Evolutionary conservation across 2,888 invertebrate species (phyloP), one percentile per base, ranked within the genome.

Genomic region (Leptura quadrifasciata): DNA sequence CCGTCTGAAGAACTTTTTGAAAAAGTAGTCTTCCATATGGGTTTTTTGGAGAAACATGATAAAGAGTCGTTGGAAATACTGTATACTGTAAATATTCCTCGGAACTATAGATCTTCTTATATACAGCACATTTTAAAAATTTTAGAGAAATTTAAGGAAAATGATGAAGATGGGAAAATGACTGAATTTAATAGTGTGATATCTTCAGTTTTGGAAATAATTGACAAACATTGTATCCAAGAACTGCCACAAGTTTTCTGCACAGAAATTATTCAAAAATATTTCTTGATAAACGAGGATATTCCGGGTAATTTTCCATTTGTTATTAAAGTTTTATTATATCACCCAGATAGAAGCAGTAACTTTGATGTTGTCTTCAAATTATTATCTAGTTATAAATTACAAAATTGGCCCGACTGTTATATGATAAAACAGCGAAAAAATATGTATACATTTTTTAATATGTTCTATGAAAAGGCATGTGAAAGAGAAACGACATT

Each of bases 371-470:
- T 47, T 47, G 47, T 70, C 47, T 70, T 70, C 18, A 39, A 70
- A 20, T n/a, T 70, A 27, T 10, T 70, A 15, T 58, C 60, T 6
- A 39, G 47, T 39, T 70, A 70, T 24, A 70, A 70, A 17, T 60
- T 17, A 24, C 17, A 39, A 21, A 20, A 5, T 24, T 70, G 70
- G 70, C 31, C n/a, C 20, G 47, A 31, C n/a, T 20, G 3, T 47
- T 64, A 10, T 18, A 60, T n/a, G 15, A 15, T 12, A 55, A 60
- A 58, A 24, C 24, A 47, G n/a, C 27, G 70, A 47, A 18, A 24
- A 8, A 6, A 17, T n/a, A n/a, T n/a, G n/a, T n/a, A n/a, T n/a
- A n/a, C n/a, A n/a, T n/a, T n/a, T n/a, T n/a, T n/a, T n/a, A 1
- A 18, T 70, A 24, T 6, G 3, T 70, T 70, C 39, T 60, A 60